A percentile compares a stretch with the other conserved stretches of the same genome.
These are phyloP conservation scores for Heteromormyrus szaboi DNA, from an alignment of 2,797 vertebrate species.

Conservation along the genomic window DNA sequence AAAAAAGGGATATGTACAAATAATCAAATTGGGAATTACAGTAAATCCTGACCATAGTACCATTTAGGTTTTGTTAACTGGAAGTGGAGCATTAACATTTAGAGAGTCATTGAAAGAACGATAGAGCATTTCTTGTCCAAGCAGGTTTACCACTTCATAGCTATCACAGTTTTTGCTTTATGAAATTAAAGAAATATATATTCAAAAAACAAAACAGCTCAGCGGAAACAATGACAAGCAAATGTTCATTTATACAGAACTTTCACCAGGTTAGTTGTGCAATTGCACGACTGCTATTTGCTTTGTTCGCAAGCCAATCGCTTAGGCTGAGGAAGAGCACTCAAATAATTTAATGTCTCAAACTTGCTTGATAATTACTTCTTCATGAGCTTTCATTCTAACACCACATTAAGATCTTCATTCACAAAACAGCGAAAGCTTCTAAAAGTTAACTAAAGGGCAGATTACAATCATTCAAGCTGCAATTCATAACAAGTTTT, in stretches of 20 bases:
- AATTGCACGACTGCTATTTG: slow-evolving; percentile 16
- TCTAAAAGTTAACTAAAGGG: slow-evolving; percentile 18
- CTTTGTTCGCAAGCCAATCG: slow-evolving; percentile 20
- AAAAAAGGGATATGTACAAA: slow-evolving; percentile 28
- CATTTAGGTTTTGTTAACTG: slow-evolving; percentile 40
- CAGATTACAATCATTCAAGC: slow-evolving; percentile 43
- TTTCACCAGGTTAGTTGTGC: slow-evolving; percentile 28
- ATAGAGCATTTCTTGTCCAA: slow-evolving; percentile 30
- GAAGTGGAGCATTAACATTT: slow-evolving; percentile 25
- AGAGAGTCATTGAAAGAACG: slow-evolving; percentile 33
- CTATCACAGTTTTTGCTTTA: slow-evolving; percentile 34
- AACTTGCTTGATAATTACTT: slow-evolving; percentile 40
- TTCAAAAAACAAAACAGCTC: slow-evolving; percentile 47
- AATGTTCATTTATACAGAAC: slow-evolving; percentile 12
- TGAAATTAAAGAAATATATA: slow-evolving; percentile 12
- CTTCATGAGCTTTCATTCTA: slow-evolving; percentile 31
- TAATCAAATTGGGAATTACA: slow-evolving; percentile 27
- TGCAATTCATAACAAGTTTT: slow-evolving; percentile 17
- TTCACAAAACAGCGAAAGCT: slow-evolving; percentile 22
- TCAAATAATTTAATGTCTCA: slow-evolving; percentile 23
- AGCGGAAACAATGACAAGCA: slow-evolving; percentile 40
- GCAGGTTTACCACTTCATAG: slow-evolving; percentile 48
- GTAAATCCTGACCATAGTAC: slow-evolving; percentile 46
- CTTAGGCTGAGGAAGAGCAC: not conserved
- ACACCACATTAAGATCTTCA: slow-evolving; percentile 34